Evolutionary conservation across 2,113 vertebrate species (phyloP).

Genomic region (Machaerirhynchus nigripectus): DNA sequence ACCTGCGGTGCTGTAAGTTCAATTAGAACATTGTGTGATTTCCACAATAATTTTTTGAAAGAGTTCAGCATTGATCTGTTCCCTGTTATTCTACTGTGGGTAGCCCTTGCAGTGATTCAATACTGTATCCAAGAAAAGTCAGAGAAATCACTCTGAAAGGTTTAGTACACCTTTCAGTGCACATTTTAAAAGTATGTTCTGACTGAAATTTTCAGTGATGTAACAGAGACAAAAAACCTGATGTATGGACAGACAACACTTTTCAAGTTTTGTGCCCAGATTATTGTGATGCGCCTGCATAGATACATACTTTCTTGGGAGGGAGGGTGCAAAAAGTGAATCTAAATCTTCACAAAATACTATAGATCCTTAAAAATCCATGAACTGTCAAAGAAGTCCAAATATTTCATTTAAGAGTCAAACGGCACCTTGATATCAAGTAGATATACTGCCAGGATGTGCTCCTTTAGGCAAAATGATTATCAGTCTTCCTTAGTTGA

Average conservation of each 20-base stretch:
- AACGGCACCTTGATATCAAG: constrained; percentile 13
- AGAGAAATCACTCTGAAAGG: neutral
- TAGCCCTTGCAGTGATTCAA: neutral
- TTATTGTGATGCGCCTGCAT: neutral
- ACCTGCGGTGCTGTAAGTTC: neutral
- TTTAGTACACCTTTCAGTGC: neutral
- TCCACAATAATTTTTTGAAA: neutral
- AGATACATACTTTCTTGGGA: neutral
- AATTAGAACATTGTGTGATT: neutral
- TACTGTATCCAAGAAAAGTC: neutral
- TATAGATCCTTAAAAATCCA: neutral
- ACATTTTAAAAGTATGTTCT: neutral
- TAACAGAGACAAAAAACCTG: neutral
- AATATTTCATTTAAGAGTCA: constrained; percentile 8
- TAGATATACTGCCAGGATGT: neutral
- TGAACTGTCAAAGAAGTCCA: neutral
- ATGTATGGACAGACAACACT: neutral
- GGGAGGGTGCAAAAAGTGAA: neutral
- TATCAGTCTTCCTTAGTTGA: constrained; percentile 25
- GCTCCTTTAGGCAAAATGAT: constrained; percentile 13
- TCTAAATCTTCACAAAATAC: neutral
- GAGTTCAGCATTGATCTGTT: neutral
- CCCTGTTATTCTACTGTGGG: neutral
- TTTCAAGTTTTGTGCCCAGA: neutral
- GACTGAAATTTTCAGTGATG: neutral